Base-by-base conservation (phyloP, 2,888 invertebrate genomes). In the Dryocosmus kuriphilus region DNA sequence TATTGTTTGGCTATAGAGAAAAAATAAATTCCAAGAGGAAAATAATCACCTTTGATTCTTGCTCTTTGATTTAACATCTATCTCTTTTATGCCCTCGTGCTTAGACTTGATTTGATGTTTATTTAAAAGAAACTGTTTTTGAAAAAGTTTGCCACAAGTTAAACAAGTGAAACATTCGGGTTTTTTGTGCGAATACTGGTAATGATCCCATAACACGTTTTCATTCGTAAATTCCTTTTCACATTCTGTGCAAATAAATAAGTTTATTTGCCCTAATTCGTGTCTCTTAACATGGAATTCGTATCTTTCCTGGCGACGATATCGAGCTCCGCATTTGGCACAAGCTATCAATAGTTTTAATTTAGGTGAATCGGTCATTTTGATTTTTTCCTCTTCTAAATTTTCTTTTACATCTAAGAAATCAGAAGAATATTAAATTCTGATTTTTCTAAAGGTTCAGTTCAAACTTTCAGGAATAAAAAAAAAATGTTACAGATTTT, bases 201-300 rank as follows among this genome's bases (percentile, higher is more conserved):
- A 86, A 74, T 87, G 86, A 79, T 84, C 82, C 86, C 86, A 86
- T 35, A 86, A 67, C 41, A 81, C 73, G 22, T 84, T 82, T 62
- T 87, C 86, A 46, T 16, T 86, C 8, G 79, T 83, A 9, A 82
- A 77, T 78, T 84, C 80, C 75, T 82, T 85, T 11, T 77, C 79
- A 51, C 87, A 86, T 57, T 82, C n/a, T 6, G 77, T 81, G 65
- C 86, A 86, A 24, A 82, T 62, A 19, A 78, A 87, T 60, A 78
- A 80, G 46, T 82, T 65, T 35, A 85, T 86, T 76, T 85, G 79
- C 22, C 60, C 65, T 8, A 73, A 75, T 62, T 78, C 81, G 30
- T 86, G 87, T 19, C 86, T 84, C 30, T 85, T 82, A 80, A 85
- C 82, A 14, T 87, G 87, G 79, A 86, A 86, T 51, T 87, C 81